Percentiles rank a stretch among this genome's conserved stretches.
Conservation (phyloP, 2,113 vertebrate species). For the Naja naja region DNA sequence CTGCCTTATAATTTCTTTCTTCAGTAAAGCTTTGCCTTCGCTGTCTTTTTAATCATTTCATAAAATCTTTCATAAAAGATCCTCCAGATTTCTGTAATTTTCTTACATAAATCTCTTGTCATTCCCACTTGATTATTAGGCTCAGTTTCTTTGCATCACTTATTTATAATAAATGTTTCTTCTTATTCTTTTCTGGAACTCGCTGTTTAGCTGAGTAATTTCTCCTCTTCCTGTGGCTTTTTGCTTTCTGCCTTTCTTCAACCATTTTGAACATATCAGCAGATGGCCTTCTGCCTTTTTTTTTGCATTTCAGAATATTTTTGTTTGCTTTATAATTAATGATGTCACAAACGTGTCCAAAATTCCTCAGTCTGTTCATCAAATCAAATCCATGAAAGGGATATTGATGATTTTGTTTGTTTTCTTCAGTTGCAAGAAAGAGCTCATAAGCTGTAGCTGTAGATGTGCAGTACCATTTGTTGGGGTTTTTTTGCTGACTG, state of each 20-base stretch:
- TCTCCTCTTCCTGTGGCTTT: neutral
- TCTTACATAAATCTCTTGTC: neutral
- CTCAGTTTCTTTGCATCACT: neutral
- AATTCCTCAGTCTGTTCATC: neutral
- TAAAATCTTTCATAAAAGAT: neutral
- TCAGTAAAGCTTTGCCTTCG: neutral
- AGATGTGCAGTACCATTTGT: neutral
- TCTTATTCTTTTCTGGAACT: neutral
- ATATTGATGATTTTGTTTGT: neutral
- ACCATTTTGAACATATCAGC: neutral
- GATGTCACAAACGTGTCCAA: neutral
- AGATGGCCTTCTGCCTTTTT: neutral
- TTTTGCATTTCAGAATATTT: neutral
- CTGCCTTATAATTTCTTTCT: neutral
- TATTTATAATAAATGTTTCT: neutral
- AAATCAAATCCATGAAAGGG: neutral
- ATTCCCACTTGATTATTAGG: neutral
- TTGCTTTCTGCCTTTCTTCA: neutral
- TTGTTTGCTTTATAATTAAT: neutral
- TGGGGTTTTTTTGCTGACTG: neutral
- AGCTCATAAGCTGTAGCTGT: neutral
- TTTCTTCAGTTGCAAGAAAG: neutral
- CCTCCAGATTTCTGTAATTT: neutral
- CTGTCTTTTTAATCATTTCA: neutral
- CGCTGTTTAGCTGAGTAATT: neutral